Conservation (phyloP, 1,140 invertebrate genomes). For the Onthophagus taurus region DNA sequence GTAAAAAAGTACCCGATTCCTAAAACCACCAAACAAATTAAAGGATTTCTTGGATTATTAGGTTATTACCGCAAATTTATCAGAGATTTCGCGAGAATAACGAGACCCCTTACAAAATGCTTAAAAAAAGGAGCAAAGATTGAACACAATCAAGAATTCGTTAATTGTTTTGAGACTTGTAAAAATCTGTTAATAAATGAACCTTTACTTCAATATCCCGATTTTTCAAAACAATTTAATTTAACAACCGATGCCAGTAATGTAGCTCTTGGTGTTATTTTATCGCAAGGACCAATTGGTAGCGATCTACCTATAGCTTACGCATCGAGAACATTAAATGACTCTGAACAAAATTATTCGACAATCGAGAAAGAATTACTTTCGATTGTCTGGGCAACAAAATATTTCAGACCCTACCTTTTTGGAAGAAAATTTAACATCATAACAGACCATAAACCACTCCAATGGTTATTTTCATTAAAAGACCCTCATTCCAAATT, state of each 20-base stretch:
- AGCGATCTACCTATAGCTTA: conserved; percentile 17
- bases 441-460: conserved; percentile 16
- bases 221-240: conserved; percentile 29
- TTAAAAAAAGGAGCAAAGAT: conserved; percentile 28
- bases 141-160: background rate
- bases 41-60: conserved; percentile 17
- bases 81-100: conserved; percentile 27
- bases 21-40: conserved; percentile 17
- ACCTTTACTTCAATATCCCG: conserved; percentile 21
- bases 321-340: conserved; percentile 11
- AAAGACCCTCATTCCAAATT: conserved; percentile 20
- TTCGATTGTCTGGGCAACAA: conserved; percentile 15
- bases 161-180: conserved; percentile 2
- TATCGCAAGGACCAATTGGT: conserved; percentile 26
- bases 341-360: conserved; percentile 9
- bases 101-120: conserved; percentile 32
- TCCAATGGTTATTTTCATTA: conserved; percentile 14
- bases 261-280: conserved; percentile 26
- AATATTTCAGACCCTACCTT: conserved; percentile 15
- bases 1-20: conserved; percentile 18
- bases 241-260: conserved; percentile 31
- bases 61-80: conserved; percentile 19
- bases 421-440: conserved; percentile 14
- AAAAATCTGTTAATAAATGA: conserved; percentile 11
- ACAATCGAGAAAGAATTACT: conserved; percentile 15